Conservation (phyloP, 2,113 vertebrate genomes). For the Bubalus kerabau region DNA sequence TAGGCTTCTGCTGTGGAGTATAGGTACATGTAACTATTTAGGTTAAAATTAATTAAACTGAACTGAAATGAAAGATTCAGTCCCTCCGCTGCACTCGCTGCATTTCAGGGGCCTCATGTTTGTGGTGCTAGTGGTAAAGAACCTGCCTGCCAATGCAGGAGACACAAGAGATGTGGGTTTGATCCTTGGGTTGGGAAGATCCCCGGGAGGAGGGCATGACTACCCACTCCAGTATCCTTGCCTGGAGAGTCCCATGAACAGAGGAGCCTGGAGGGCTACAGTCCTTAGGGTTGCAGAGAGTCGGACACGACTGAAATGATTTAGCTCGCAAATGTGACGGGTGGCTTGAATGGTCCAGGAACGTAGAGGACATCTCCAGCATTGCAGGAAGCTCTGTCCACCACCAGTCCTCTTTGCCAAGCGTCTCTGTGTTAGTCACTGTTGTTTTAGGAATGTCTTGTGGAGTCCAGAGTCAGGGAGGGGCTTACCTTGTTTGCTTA, state of each 20-base stretch:
- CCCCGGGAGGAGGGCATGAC: not conserved
- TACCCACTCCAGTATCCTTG: not conserved
- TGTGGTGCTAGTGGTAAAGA: not conserved
- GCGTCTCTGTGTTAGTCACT: not conserved
- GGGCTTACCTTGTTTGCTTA: not conserved
- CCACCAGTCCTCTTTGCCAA: not conserved
- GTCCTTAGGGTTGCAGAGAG: not conserved
- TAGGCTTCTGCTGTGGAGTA: not conserved
- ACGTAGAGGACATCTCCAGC: not conserved
- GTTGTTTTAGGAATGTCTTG: not conserved
- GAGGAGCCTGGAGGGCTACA: not conserved
- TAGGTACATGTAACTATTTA: not conserved
- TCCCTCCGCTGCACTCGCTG: not conserved
- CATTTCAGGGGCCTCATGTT: not conserved
- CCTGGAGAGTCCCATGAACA: not conserved
- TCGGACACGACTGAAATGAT: not conserved
- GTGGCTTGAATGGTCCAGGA: not conserved
- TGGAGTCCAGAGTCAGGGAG: not conserved
- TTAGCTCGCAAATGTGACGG: not conserved
- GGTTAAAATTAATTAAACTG: not conserved
- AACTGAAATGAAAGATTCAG: not conserved
- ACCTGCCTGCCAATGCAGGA: not conserved
- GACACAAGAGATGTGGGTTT: not conserved
- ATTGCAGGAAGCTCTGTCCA: not conserved
- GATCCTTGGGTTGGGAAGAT: not conserved